phyloP scores from a whole-genome alignment of 2,113 vertebrate genomes.

The Malurus cyaneus region DNA sequence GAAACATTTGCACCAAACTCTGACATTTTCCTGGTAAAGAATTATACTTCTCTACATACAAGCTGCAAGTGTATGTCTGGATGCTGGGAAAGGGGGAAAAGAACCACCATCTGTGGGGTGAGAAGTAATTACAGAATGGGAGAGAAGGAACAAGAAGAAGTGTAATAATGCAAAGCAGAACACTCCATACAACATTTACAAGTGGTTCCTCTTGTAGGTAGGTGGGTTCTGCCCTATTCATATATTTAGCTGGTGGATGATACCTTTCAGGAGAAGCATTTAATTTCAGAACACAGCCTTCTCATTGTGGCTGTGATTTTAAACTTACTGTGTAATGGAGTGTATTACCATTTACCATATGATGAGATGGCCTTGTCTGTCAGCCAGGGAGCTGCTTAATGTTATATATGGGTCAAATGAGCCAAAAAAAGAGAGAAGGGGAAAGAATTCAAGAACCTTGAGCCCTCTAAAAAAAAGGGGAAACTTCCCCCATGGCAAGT shows the following conservation, averaged over 20 bases:
- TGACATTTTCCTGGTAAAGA: neutral
- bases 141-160: neutral
- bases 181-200: neutral
- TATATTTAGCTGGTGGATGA: slow-evolving; percentile 22
- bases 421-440: slow-evolving; percentile 45
- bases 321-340: slow-evolving; percentile 74
- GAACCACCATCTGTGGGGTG: neutral
- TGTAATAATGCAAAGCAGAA: neutral
- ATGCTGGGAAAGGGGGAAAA: neutral
- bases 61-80: neutral
- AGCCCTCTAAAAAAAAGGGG: slow-evolving; percentile 2
- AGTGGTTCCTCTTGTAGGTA: neutral
- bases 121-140: neutral
- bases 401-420: slow-evolving; percentile 75
- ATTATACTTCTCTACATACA: neutral
- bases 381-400: slow-evolving; percentile 70
- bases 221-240: neutral
- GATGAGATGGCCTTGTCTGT: slow-evolving; percentile 71
- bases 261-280: slow-evolving; percentile 45
- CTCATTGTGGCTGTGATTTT: slow-evolving; percentile 69
- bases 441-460: slow-evolving; percentile 14
- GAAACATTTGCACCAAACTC: neutral
- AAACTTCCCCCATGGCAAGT: neutral
- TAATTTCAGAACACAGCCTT: slow-evolving; percentile 56
- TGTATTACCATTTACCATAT: slow-evolving; percentile 73